A percentile compares a stretch with the other conserved stretches of the same genome.
These are phyloP conservation scores for Drosophila engyochracea DNA, from an alignment of 2,888 invertebrate genomes.

Conservation along the genomic window DNA sequence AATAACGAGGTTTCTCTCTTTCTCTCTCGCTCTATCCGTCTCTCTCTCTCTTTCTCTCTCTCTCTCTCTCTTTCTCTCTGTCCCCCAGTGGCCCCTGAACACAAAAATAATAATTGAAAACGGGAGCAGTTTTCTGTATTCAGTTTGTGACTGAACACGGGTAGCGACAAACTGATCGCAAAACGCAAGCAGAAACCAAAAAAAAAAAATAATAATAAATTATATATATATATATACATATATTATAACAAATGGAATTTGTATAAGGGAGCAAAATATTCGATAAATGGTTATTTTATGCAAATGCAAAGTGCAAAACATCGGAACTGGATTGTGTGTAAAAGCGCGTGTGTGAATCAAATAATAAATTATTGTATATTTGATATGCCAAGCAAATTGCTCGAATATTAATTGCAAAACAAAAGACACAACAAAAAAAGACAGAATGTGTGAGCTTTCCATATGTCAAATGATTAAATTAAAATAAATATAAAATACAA, in stretches of 20 bases:
- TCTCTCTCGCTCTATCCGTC: neutral
- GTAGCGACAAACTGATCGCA: slow-evolving; percentile 48
- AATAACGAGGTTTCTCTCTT: slow-evolving; percentile 37
- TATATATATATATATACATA: neutral
- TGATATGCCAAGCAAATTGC: slow-evolving; percentile 50
- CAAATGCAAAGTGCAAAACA: slow-evolving; percentile 64
- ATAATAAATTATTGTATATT: slow-evolving; percentile 45
- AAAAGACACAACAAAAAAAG: slow-evolving; percentile 5
- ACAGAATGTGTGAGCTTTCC: slow-evolving; percentile 31
- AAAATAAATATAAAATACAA: slow-evolving; percentile 3
- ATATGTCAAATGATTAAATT: slow-evolving; percentile 26
- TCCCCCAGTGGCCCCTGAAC: slow-evolving; percentile 1
- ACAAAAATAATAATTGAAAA: slow-evolving; percentile 5
- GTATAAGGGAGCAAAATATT: slow-evolving; percentile 9
- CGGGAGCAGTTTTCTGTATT: slow-evolving; percentile 45
- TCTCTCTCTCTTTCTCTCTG: neutral
- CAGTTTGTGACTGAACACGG: slow-evolving; percentile 61
- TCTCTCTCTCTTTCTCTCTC: neutral
- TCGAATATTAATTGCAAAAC: slow-evolving; percentile 47
- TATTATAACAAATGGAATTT: neutral
- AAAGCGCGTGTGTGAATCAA: slow-evolving; percentile 21
- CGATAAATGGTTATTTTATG: slow-evolving; percentile 52
- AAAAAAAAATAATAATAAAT: neutral
- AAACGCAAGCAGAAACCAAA: slow-evolving; percentile 19
- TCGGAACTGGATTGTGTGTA: slow-evolving; percentile 43